Percentiles rank a stretch among this genome's conserved stretches.
These are phyloP conservation scores for Drosophila nannoptera DNA, from an alignment of 1,140 invertebrate genomes.

Conservation along the genomic window DNA sequence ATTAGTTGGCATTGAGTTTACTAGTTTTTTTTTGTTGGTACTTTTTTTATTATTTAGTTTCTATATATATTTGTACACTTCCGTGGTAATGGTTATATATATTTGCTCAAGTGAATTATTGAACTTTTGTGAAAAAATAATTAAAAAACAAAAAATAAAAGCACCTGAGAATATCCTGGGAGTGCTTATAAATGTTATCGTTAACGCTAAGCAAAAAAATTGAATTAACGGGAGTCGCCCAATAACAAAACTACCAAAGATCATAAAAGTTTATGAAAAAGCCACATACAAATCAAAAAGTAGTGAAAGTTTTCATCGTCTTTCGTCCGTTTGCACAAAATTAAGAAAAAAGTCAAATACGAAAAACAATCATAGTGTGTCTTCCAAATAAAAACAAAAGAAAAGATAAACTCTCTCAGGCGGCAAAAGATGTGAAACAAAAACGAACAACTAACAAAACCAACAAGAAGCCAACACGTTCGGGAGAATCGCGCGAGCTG, in stretches of 20 bases:
- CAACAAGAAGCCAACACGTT: conserved; percentile 1
- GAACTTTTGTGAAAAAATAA: conserved; percentile 13
- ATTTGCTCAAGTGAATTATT: conserved; percentile 27
- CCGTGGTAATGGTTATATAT: conserved; percentile 10
- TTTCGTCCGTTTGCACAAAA: conserved; percentile 61
- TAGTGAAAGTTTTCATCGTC: conserved; percentile 67
- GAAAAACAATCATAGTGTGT: conserved; percentile 59
- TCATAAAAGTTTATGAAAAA: conserved; percentile 70
- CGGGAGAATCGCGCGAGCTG: conserved; percentile 9
- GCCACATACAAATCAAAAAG: conserved; percentile 12
- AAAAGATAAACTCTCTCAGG: conserved; percentile 9
- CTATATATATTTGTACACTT: conserved; percentile 16
- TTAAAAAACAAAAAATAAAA: neutral
- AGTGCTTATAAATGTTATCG: conserved; percentile 54
- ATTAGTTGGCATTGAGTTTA: conserved; percentile 45
- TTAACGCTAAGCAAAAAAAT: conserved; percentile 39
- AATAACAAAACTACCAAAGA: conserved; percentile 68
- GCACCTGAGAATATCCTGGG: conserved; percentile 5
- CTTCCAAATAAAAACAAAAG: conserved; percentile 45
- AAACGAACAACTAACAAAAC: conserved; percentile 2
- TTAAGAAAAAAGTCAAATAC: conserved; percentile 67
- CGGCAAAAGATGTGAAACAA: conserved; percentile 1
- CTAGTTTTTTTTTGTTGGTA: conserved; percentile 14
- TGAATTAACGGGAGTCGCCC: conserved; percentile 45
- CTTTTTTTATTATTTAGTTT: conserved; percentile 3